Conservation (phyloP, 2,797 vertebrate species). For the Anomalospiza imberbis region DNA sequence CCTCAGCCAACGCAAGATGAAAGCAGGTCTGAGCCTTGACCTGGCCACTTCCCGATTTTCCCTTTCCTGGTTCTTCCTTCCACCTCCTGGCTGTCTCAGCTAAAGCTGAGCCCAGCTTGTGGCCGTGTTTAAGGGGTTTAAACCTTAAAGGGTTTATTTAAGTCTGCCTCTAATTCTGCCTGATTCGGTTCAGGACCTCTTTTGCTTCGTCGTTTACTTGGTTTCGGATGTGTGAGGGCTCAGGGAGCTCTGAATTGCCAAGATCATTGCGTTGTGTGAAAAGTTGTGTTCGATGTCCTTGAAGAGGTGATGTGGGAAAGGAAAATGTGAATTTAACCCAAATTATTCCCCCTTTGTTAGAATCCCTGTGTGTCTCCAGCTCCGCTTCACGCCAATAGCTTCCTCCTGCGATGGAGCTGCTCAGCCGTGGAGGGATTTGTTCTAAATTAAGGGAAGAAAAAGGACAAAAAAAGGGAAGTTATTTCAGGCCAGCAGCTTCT, state of each 20-base stretch:
- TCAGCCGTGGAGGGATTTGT: background rate
- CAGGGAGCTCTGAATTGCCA: fast-evolving
- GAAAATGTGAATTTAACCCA: fast-evolving
- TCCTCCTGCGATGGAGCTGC: background rate
- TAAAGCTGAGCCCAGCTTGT: background rate
- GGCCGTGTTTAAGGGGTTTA: background rate
- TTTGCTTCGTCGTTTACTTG: fast-evolving
- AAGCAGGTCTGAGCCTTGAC: background rate
- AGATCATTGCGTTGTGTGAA: fast-evolving
- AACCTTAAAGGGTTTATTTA: background rate
- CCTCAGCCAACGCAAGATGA: fast-evolving
- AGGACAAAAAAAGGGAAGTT: background rate
- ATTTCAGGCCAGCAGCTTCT: background rate
- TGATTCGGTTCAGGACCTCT: fast-evolving
- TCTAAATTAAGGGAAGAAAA: background rate
- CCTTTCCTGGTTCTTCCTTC: background rate
- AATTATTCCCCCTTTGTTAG: background rate
- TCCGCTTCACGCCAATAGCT: fast-evolving
- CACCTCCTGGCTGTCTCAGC: background rate
- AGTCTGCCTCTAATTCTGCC: background rate
- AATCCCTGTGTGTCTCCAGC: background rate
- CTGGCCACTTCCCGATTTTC: background rate
- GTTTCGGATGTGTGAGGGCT: background rate
- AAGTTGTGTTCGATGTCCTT: fast-evolving
- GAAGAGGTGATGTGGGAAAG: background rate